Evolutionary conservation across 64 coral and sea anemone species (phyloP).

Genomic region (Actinia tenebrosa): DNA sequence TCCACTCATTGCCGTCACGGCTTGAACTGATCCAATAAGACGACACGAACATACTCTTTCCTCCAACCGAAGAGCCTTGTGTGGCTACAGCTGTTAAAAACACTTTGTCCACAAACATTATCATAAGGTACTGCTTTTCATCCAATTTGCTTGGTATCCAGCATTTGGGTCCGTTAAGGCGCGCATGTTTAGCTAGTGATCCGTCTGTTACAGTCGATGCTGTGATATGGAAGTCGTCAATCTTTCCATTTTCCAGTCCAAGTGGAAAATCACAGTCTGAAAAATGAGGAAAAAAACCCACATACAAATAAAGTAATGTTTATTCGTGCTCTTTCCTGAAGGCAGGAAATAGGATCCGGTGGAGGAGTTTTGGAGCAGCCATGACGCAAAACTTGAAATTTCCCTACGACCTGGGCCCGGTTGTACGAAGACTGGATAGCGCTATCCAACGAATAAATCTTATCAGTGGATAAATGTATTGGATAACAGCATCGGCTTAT

Average conservation of each 20-base stretch:
- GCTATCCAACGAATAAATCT: too few relatives aligned
- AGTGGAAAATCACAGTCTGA: constrained; percentile 4
- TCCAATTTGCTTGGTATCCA: neutral
- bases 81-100: neutral
- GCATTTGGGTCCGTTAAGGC: neutral
- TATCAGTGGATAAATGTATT: too few relatives aligned
- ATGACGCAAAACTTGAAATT: too few relatives aligned
- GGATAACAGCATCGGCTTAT: too few relatives aligned
- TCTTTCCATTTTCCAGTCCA: neutral
- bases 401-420: too few relatives aligned
- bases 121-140: neutral
- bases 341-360: too few relatives aligned
- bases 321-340: too few relatives aligned
- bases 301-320: neutral
- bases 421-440: too few relatives aligned
- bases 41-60: neutral
- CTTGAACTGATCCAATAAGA: neutral
- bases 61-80: neutral
- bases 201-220: neutral
- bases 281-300: neutral
- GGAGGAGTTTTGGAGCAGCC: too few relatives aligned
- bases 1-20: neutral
- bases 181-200: neutral
- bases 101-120: neutral
- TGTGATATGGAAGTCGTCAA: neutral